Base-by-base conservation (phyloP, 2,888 invertebrate genomes). In the Polymixis flavicincta region DNA sequence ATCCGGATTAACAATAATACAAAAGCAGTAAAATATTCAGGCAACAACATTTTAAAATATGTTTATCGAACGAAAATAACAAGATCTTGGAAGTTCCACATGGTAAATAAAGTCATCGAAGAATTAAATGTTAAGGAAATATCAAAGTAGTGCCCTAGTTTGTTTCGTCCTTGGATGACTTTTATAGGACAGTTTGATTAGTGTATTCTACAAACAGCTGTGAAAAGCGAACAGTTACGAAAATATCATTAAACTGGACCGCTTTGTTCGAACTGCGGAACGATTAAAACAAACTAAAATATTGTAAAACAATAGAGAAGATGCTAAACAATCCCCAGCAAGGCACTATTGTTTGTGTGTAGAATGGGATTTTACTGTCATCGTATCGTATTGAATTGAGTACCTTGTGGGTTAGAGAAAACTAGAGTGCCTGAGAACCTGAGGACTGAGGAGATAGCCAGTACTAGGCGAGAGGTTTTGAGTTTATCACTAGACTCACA, bases 231-330 rank as follows among this genome's bases (percentile, higher is more conserved):
- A 54, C 17, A 60, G 50, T 52, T 80, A 57, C 19, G 19, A 75
- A 81, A 75, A 48, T 65, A 79, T 48, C 17, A 28, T 37, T 13
- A 66, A 71, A 76, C 57, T 73, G 52, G 61, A 71, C 32, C 57
- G 66, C 63, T 63, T 85, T 69, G 71, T 48, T 59, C 28, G 14
- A 25, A 52, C 37, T 65, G 65, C 74, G 67, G 28, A 79, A 68
- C 45, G 57, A 42, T 50, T 52, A 8, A 70, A 74, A 78, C 57
- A 68, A 78, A 70, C 42, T 55, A 71, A 73, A 71, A 69, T 57
- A 82, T 60, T 9, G 32, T 68, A 66, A 54, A 72, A 78, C 85
- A 73, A 73, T 45, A 72, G 72, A 72, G 52, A 70, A 57, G 65
- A 57, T 17, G 60, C 19, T 28, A 57, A 37, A 48, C n/a, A 65